phyloP scores from a whole-genome alignment of 2,113 vertebrate genomes.

The Ploceus nigricollis region DNA sequence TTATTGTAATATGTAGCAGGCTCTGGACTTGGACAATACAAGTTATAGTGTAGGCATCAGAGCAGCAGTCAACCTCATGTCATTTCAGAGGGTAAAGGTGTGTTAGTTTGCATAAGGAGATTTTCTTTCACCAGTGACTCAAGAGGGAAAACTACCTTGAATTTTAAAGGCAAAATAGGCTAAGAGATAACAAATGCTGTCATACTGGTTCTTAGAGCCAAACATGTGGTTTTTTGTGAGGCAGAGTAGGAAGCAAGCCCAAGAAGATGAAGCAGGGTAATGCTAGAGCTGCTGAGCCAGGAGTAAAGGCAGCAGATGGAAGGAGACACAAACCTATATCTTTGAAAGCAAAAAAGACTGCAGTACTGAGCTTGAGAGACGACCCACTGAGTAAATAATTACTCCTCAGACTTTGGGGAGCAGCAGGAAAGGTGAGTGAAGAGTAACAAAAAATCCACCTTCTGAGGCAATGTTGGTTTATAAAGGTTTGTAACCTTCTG shows the following conservation, averaged over 20 bases:
- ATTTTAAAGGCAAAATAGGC: not conserved
- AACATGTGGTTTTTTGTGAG: fast-evolving
- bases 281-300: not conserved
- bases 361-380: not conserved
- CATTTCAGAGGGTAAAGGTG: not conserved
- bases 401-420: not conserved
- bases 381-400: not conserved
- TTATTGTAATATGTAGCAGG: not conserved
- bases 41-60: not conserved
- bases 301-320: not conserved
- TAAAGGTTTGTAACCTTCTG: not conserved
- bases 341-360: not conserved
- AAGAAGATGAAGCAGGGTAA: not conserved
- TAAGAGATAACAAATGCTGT: not conserved
- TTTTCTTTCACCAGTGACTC: not conserved
- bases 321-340: not conserved
- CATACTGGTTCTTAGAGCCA: not conserved
- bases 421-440: not conserved
- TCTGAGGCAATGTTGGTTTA: not conserved
- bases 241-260: not conserved
- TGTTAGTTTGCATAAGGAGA: not conserved
- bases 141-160: not conserved
- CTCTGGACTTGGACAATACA: not conserved
- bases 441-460: not conserved
- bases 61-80: not conserved